Percentiles rank a stretch among this genome's conserved stretches.
These are phyloP conservation scores for Anguilla megastoma DNA, from an alignment of 2,797 vertebrate species.

Conservation along the genomic window DNA sequence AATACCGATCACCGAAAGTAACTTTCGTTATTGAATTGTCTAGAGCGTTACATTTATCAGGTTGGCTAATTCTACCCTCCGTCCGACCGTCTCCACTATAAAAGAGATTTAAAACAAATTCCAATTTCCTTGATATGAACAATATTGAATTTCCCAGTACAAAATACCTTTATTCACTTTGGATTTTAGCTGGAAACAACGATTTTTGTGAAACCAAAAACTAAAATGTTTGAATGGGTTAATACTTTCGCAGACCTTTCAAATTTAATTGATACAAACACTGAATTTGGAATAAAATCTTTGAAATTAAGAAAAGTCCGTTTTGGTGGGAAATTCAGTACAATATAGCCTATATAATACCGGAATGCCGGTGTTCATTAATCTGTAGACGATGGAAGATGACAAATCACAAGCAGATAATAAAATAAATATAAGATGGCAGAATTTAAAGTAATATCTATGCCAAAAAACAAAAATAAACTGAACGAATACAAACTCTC, in stretches of 20 bases:
- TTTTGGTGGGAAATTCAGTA: background rate
- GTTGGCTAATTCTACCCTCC: background rate
- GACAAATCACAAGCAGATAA: background rate
- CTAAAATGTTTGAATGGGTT: background rate
- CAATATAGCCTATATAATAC: background rate
- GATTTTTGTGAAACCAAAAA: background rate
- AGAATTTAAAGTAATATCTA: background rate
- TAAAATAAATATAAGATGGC: background rate
- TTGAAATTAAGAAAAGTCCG: background rate
- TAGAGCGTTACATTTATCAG: background rate
- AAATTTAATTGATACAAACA: background rate
- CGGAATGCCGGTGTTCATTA: background rate
- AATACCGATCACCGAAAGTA: background rate
- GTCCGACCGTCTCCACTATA: background rate
- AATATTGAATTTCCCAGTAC: background rate
- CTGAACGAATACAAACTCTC: background rate
- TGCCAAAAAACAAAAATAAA: background rate
- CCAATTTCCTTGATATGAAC: background rate
- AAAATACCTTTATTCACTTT: background rate
- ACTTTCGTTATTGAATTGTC: background rate
- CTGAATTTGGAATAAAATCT: background rate
- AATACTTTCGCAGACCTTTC: background rate
- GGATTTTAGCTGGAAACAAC: background rate
- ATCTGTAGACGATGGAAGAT: background rate
- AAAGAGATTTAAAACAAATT: background rate